Evolutionary conservation across 2,888 invertebrate species (phyloP).

Genomic region (Brachyptera putata): DNA sequence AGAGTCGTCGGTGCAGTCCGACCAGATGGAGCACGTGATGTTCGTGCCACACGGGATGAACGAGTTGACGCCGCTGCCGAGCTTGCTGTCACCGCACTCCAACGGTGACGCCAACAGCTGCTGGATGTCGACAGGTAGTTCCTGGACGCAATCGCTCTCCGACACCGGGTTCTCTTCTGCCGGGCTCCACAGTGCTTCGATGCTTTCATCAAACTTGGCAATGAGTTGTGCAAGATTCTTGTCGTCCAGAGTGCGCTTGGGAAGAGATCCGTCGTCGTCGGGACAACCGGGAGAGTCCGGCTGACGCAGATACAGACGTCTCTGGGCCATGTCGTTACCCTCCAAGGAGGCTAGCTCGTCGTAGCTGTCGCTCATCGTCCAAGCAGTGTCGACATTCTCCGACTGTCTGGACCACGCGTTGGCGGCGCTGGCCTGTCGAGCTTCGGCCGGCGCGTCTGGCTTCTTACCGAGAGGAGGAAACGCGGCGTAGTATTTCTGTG

Average conservation of each 20-base stretch:
- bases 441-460: not conserved
- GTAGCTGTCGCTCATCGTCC: not conserved
- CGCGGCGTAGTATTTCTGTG: slow-evolving; percentile 46
- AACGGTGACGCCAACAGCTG: slow-evolving; percentile 57
- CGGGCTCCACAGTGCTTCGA: slow-evolving; percentile 62
- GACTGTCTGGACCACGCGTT: not conserved
- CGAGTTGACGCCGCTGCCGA: slow-evolving; percentile 5
- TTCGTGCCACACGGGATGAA: slow-evolving; percentile 51
- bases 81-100: slow-evolving; percentile 32
- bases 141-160: slow-evolving; percentile 53
- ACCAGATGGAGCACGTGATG: slow-evolving; percentile 54
- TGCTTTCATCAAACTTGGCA: slow-evolving; percentile 64
- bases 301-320: slow-evolving; percentile 29
- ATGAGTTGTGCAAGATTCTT: slow-evolving; percentile 54
- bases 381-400: too few relatives aligned
- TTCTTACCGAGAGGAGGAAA: slow-evolving; percentile 43
- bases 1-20: slow-evolving; percentile 34
- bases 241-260: slow-evolving; percentile 47
- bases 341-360: not conserved
- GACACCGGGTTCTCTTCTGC: slow-evolving; percentile 27
- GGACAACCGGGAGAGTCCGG: not conserved
- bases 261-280: slow-evolving; percentile 4
- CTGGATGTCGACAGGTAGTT: slow-evolving; percentile 58
- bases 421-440: not conserved
- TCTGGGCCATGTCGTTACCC: not conserved